Percentiles rank a stretch among this genome's conserved stretches.
These are phyloP conservation scores for Macquaria australasica DNA, from an alignment of 2,113 vertebrate genomes.

Conservation along the genomic window DNA sequence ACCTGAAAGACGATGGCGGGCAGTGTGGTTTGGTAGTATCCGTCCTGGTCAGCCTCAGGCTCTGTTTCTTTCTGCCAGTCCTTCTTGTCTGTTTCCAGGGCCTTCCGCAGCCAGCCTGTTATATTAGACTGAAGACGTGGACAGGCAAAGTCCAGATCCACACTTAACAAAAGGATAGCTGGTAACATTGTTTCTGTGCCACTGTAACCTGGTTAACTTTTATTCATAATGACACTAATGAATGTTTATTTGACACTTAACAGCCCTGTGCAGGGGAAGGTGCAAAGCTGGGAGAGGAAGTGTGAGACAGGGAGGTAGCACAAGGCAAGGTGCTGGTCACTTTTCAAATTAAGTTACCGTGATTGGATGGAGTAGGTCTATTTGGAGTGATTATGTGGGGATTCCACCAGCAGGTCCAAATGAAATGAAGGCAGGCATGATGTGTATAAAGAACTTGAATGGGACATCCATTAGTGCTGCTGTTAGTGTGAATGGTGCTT, in stretches of 20 bases:
- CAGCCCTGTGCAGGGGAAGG: background rate
- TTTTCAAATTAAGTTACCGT: background rate
- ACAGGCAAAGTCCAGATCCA: background rate
- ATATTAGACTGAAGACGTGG: constrained; percentile 91
- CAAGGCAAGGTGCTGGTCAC: background rate
- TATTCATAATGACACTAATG: background rate
- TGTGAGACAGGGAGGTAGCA: background rate
- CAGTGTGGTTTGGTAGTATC: constrained; percentile 96
- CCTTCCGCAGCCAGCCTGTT: constrained; percentile 96
- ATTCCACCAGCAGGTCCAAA: background rate
- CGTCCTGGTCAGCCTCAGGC: constrained; percentile 97
- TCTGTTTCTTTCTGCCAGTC: constrained; percentile 97
- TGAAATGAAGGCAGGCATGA: background rate
- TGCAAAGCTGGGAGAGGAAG: background rate
- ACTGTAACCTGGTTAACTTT: background rate
- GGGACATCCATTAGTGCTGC: background rate
- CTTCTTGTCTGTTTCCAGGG: constrained; percentile 96
- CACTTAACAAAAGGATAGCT: background rate
- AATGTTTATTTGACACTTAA: background rate
- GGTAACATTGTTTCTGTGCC: background rate
- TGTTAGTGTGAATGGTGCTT: constrained; percentile 65
- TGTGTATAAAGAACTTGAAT: background rate
- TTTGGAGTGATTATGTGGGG: background rate
- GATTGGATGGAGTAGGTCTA: background rate
- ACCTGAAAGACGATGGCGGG: constrained; percentile 83